Percentiles rank a stretch among this genome's conserved stretches.
These are phyloP conservation scores for Bunonema sp. DNA, from an alignment of 2,888 invertebrate genomes.

Conservation along the genomic window DNA sequence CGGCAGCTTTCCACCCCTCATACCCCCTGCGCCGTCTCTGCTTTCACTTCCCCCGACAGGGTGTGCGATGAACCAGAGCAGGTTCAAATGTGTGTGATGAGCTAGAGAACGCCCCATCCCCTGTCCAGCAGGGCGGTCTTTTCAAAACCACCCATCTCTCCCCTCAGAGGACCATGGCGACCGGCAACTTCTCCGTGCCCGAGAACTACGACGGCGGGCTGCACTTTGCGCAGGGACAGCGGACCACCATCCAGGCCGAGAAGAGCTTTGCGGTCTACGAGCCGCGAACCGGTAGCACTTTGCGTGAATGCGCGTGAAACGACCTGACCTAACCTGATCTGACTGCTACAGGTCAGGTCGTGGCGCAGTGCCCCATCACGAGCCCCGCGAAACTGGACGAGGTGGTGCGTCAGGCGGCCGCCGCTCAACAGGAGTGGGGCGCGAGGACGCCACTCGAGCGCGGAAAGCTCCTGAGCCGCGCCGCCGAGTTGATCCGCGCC, in stretches of 20 bases:
- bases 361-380: conserved; percentile 16
- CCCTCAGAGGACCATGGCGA: no score
- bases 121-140: no score
- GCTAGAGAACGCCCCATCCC: no score
- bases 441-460: conserved; percentile 20
- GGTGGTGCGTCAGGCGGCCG: conserved; percentile 8
- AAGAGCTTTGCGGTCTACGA: conserved; percentile 17
- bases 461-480: conserved; percentile 23
- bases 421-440: conserved; percentile 16
- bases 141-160: no score
- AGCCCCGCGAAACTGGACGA: conserved; percentile 5
- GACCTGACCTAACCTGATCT: no score
- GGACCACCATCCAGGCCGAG: conserved; percentile 8
- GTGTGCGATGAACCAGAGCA: no score
- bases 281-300: conserved; percentile 13
- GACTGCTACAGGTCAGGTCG: conserved; percentile 12
- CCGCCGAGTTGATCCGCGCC: conserved; percentile 24
- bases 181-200: conserved; percentile 7
- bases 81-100: no score
- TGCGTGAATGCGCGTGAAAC: no score
- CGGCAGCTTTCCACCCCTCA: no score
- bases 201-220: conserved; percentile 10
- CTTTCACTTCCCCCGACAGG: no score
- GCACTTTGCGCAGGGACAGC: conserved; percentile 12
- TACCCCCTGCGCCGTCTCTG: no score